A percentile compares a stretch with the other conserved stretches of the same genome.
Conservation (phyloP, 2,888 invertebrate species). For the Hypolimnas misippus region DNA sequence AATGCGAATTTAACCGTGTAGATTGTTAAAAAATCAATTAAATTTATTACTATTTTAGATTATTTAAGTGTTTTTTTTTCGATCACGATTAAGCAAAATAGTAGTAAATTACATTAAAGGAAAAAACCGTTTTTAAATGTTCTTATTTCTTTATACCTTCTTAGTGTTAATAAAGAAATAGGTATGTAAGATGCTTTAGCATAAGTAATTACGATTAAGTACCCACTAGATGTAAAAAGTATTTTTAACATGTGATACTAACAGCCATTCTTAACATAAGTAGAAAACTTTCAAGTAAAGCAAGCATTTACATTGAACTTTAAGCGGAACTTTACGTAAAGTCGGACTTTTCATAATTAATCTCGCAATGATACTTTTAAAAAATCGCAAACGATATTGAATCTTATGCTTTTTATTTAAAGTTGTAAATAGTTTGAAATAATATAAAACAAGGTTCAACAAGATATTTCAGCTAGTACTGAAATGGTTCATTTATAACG, state of each 20-base stretch:
- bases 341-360: conserved; percentile 23
- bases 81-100: too few species aligned
- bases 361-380: conserved; percentile 8
- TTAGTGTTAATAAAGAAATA: too few species aligned
- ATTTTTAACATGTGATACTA: not conserved
- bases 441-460: not conserved
- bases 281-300: conserved; percentile 6
- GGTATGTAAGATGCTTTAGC: too few species aligned
- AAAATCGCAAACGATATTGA: not conserved
- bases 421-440: not conserved
- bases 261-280: not conserved
- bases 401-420: not conserved
- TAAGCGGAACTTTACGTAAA: not conserved
- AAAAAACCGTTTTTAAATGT: too few species aligned
- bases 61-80: too few species aligned
- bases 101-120: too few species aligned
- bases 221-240: not conserved
- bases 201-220: too few species aligned
- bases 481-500: not conserved
- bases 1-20: too few species aligned
- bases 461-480: not conserved
- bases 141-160: too few species aligned
- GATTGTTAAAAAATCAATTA: too few species aligned
- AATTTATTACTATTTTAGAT: too few species aligned
- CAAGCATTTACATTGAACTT: conserved; percentile 16